Evolutionary conservation across 2,797 vertebrate species (phyloP).

Genomic region (Paedocypris micromegethes): DNA sequence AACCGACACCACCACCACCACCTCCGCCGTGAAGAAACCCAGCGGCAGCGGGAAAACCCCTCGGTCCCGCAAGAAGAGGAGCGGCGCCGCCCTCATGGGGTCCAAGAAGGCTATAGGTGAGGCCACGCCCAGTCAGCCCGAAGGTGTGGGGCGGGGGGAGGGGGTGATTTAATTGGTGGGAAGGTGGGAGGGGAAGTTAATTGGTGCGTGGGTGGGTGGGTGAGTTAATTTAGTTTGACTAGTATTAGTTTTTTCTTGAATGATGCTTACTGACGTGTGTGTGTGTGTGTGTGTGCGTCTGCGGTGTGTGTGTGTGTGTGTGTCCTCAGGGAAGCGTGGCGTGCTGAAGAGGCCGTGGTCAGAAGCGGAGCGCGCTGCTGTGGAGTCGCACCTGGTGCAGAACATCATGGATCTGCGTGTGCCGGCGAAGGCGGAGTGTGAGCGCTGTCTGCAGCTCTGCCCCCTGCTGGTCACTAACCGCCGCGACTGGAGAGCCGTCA

Average conservation of each 20-base stretch:
- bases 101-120: conserved; percentile 67
- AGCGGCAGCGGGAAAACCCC: conserved; percentile 63
- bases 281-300: conserved; percentile 1
- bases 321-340: conserved; percentile 67
- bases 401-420: conserved; percentile 75
- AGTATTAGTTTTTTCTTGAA: too few relatives aligned
- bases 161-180: background rate
- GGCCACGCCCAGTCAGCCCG: conserved; percentile 51
- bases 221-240: too few relatives aligned
- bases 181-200: too few relatives aligned
- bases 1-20: conserved; percentile 29
- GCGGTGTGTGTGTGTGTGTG: conserved; percentile 22
- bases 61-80: conserved; percentile 66
- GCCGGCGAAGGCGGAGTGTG: conserved; percentile 75
- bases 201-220: too few relatives aligned
- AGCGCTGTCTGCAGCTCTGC: conserved; percentile 74
- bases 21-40: conserved; percentile 64
- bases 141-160: background rate
- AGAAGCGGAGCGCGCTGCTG: conserved; percentile 70
- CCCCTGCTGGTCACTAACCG: conserved; percentile 74
- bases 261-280: background rate
- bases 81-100: conserved; percentile 40
- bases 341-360: conserved; percentile 78
- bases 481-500: conserved; percentile 76
- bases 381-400: conserved; percentile 71